A percentile compares a stretch with the other conserved stretches of the same genome.
Evolutionary conservation across 2,888 invertebrate species (phyloP).

Genomic region (Erebia ligea): DNA sequence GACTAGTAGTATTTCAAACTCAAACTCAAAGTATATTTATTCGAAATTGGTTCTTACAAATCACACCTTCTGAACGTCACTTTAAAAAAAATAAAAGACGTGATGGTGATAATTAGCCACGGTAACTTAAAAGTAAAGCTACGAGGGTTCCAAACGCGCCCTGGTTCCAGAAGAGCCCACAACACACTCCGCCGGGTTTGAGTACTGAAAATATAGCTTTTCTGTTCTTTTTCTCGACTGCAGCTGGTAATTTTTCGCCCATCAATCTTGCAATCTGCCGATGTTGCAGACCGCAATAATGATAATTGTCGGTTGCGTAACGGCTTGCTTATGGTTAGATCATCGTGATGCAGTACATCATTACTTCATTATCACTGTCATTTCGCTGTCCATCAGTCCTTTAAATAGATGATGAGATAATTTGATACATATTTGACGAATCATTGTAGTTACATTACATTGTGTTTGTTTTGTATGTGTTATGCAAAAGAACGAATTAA

Average conservation of each 20-base stretch:
- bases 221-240: constrained; percentile 21
- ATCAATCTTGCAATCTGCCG: constrained; percentile 55
- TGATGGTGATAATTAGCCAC: no score
- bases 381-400: constrained; percentile 54
- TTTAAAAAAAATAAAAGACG: no score
- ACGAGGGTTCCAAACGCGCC: no score
- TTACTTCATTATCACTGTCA: constrained; percentile 58
- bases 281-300: constrained; percentile 55
- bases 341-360: constrained; percentile 49
- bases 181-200: no score
- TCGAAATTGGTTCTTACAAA: no score
- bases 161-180: no score
- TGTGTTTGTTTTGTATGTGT: constrained; percentile 8
- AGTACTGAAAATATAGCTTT: background rate
- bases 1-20: no score
- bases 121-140: no score
- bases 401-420: constrained; percentile 58
- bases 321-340: constrained; percentile 55
- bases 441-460: constrained; percentile 40
- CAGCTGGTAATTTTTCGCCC: constrained; percentile 45
- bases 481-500: background rate
- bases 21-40: no score
- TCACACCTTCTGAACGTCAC: no score
- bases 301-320: constrained; percentile 68
- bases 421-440: constrained; percentile 53